These are phyloP conservation scores for Orthonevra nobilis DNA, from an alignment of 2,888 invertebrate species.

Conservation along the genomic window DNA sequence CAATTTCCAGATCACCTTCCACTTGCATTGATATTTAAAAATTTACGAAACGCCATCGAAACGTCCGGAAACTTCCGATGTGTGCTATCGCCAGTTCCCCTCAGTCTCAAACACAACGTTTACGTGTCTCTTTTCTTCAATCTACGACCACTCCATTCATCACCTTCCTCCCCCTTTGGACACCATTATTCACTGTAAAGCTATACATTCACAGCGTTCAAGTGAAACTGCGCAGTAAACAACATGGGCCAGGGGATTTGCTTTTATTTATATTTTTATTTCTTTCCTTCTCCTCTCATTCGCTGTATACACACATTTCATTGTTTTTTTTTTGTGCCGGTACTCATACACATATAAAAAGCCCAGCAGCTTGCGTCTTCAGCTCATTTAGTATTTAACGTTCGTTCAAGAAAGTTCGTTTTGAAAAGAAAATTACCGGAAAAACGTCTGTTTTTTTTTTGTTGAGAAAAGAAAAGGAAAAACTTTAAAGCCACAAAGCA, in stretches of 20 bases:
- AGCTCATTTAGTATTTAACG: conserved; percentile 65
- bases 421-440: conserved; percentile 21
- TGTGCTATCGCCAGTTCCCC: conserved; percentile 51
- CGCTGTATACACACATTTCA: conserved; percentile 19
- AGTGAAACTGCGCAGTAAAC: conserved; percentile 70
- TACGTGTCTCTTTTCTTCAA: conserved; percentile 28
- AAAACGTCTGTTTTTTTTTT: background rate
- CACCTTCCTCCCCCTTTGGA: background rate
- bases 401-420: conserved; percentile 55
- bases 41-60: background rate
- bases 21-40: background rate
- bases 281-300: background rate
- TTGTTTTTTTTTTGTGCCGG: no score
- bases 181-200: background rate
- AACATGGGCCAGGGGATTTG: conserved; percentile 17
- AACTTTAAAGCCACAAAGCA: conserved; percentile 1
- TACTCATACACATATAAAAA: conserved; percentile 54
- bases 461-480: conserved; percentile 9
- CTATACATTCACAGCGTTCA: conserved; percentile 15
- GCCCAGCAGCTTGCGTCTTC: conserved; percentile 17
- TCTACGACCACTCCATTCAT: background rate
- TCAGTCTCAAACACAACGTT: conserved; percentile 42
- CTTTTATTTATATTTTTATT: conserved; percentile 8
- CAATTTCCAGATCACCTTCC: conserved; percentile 41
- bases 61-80: conserved; percentile 28